These are phyloP conservation scores for Anoplolepis gracilipes DNA, from an alignment of 1,140 invertebrate genomes.

Conservation along the genomic window DNA sequence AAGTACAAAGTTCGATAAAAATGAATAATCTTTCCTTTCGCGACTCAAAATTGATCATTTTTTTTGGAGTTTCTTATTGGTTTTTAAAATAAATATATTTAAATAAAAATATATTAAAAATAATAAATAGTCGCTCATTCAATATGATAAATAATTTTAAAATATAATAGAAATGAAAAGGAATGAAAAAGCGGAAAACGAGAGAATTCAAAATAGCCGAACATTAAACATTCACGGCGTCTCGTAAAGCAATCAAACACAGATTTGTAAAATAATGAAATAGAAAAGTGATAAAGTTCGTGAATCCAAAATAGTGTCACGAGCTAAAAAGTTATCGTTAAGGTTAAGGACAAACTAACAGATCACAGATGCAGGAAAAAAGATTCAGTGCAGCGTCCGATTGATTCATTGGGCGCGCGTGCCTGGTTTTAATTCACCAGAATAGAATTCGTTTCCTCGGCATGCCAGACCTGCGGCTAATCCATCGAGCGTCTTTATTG, in stretches of 20 bases:
- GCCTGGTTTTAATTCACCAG: slow-evolving; percentile 80
- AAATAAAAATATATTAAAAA: not conserved
- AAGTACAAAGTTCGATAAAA: not conserved
- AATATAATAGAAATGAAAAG: slow-evolving; percentile 27
- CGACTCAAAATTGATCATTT: not conserved
- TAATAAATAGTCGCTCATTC: not conserved
- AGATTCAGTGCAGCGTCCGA: slow-evolving; percentile 68
- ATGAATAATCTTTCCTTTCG: not conserved
- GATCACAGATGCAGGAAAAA: slow-evolving; percentile 56
- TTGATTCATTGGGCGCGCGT: slow-evolving; percentile 83
- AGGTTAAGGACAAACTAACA: slow-evolving; percentile 62
- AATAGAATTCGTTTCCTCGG: slow-evolving; percentile 79
- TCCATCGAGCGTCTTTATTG: slow-evolving; percentile 83
- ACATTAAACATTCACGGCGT: not conserved
- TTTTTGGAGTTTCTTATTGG: not conserved
- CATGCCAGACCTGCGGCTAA: slow-evolving; percentile 77
- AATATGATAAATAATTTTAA: not conserved
- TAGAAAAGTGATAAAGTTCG: slow-evolving; percentile 28
- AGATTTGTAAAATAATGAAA: slow-evolving; percentile 34
- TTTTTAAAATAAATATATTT: not conserved
- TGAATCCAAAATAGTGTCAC: slow-evolving; percentile 7
- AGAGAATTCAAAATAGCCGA: slow-evolving; percentile 21
- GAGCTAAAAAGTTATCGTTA: slow-evolving; percentile 14
- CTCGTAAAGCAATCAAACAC: slow-evolving; percentile 12
- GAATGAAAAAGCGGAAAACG: not conserved